These are phyloP conservation scores for Drosophila percnosoma DNA, from an alignment of 2,888 invertebrate species.

Conservation along the genomic window DNA sequence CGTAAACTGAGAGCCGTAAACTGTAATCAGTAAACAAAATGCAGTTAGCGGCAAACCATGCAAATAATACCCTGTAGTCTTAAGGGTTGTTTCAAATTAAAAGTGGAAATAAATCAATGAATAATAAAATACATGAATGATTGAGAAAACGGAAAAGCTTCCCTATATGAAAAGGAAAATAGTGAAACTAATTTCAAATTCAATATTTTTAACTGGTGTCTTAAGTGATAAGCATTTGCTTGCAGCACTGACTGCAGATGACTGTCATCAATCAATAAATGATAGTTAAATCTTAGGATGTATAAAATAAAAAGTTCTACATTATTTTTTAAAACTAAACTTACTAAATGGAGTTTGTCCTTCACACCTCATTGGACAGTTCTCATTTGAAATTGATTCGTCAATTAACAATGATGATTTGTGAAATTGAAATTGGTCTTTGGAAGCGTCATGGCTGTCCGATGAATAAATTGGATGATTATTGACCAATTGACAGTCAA, in stretches of 20 bases:
- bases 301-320: too few species aligned
- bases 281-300: neutral
- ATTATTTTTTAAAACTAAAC: neutral
- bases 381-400: neutral
- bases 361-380: neutral
- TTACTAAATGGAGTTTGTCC: neutral
- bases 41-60: neutral
- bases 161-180: too few species aligned
- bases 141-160: neutral
- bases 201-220: neutral
- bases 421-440: neutral
- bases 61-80: neutral
- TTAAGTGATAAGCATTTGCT: neutral
- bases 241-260: neutral
- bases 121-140: neutral
- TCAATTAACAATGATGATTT: neutral
- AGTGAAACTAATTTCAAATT: neutral
- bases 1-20: slow-evolving; percentile 18
- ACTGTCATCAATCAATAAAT: neutral
- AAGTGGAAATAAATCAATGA: neutral
- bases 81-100: too few species aligned
- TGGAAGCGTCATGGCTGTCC: neutral
- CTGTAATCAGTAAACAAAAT: neutral
- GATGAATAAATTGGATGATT: neutral
- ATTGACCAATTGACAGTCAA: neutral